These are phyloP conservation scores for Anabas testudineus DNA, from an alignment of 2,797 vertebrate genomes.

Conservation along the genomic window DNA sequence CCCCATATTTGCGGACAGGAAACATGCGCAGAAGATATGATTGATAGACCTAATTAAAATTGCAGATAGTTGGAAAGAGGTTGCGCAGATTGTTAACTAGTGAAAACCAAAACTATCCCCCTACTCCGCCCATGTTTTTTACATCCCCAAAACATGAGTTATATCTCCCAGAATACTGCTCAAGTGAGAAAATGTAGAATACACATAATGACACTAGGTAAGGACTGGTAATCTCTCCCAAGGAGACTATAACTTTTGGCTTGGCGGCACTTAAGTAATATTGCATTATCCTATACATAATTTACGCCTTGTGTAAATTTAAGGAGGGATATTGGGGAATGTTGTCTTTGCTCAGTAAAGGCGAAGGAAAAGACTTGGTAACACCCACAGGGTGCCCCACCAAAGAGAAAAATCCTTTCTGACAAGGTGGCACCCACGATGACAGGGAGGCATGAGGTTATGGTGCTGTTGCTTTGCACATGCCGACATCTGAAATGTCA, in stretches of 20 bases:
- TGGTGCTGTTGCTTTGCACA: conserved; percentile 15
- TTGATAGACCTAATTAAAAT: conserved; percentile 81
- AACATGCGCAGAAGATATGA: conserved; percentile 69
- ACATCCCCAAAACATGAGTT: conserved; percentile 65
- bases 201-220: conserved; percentile 45
- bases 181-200: conserved; percentile 42
- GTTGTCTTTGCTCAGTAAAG: conserved; percentile 11
- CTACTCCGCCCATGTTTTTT: conserved; percentile 68
- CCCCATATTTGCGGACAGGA: conserved; percentile 78
- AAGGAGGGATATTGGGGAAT: conserved; percentile 14
- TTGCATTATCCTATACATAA: conserved; percentile 17
- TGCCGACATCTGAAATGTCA: conserved; percentile 13
- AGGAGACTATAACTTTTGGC: conserved; percentile 5
- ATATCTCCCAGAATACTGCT: conserved; percentile 52
- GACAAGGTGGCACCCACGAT: conserved; percentile 34
- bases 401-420: conserved; percentile 26
- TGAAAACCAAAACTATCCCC: conserved; percentile 73
- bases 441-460: conserved; percentile 25
- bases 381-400: conserved; percentile 25
- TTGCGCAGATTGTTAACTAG: conserved; percentile 58
- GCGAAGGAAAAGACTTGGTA: conserved; percentile 19
- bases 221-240: conserved; percentile 8
- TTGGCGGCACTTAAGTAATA: conserved; percentile 5
- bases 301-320: conserved; percentile 15
- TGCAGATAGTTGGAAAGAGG: conserved; percentile 68